Conservation (phyloP, 2,888 invertebrate species). For the Chloromyia formosa region DNA sequence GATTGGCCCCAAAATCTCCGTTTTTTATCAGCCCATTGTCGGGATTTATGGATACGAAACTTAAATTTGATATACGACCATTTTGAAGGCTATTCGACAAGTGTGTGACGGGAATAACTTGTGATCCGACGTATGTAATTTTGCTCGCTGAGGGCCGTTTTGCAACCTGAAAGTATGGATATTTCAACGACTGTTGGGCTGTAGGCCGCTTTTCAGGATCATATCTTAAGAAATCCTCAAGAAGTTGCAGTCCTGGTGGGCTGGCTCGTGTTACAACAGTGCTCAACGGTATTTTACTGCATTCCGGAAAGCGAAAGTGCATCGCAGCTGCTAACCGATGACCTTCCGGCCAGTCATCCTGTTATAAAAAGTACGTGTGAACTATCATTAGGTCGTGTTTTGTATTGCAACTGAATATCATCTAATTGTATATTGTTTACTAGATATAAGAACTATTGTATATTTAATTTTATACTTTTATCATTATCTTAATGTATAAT, state of each 20-base stretch:
- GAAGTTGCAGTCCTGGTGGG: conserved; percentile 80
- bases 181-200: conserved; percentile 87
- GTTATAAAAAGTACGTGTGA: too few species aligned
- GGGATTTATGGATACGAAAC: conserved; percentile 46
- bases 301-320: conserved; percentile 95
- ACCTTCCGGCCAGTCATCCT: conserved; percentile 95
- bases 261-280: conserved; percentile 85
- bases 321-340: conserved; percentile 90
- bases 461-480: too few species aligned
- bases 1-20: conserved; percentile 29
- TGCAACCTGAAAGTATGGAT: conserved; percentile 63
- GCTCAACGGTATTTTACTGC: conserved; percentile 80
- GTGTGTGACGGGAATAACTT: conserved; percentile 20
- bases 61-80: conserved; percentile 47
- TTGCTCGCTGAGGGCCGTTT: conserved; percentile 59
- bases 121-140: conserved; percentile 40
- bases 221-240: conserved; percentile 89
- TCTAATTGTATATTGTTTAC: too few species aligned
- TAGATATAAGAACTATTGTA: too few species aligned
- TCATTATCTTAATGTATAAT: too few species aligned
- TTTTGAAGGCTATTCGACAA: conserved; percentile 27
- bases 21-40: conserved; percentile 43
- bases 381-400: too few species aligned
- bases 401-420: too few species aligned
- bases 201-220: conserved; percentile 92